phyloP scores from a whole-genome alignment of 1,140 invertebrate species.

The Meloidogyne hapla region DNA sequence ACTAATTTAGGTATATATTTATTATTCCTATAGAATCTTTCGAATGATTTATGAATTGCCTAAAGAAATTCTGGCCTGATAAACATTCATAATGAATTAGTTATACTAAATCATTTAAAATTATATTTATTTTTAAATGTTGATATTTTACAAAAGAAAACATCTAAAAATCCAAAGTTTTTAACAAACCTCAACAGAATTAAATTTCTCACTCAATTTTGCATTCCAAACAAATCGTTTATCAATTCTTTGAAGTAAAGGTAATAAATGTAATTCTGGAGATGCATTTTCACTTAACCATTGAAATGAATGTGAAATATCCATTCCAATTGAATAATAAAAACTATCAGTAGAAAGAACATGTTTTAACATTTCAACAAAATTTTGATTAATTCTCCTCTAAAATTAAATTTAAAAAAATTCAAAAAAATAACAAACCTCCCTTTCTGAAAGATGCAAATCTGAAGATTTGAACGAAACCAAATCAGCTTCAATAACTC shows the following conservation, averaged over 20 bases:
- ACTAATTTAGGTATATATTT: too few species aligned
- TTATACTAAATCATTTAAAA: too few species aligned
- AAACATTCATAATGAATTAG: too few species aligned
- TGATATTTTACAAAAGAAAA: slow-evolving; percentile 3
- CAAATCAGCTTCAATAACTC: slow-evolving; percentile 78
- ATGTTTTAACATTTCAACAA: slow-evolving; percentile 77
- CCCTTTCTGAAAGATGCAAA: slow-evolving; percentile 79
- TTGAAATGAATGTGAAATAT: slow-evolving; percentile 78
- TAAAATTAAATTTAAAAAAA: slow-evolving; percentile 1
- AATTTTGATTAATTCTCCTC: slow-evolving; percentile 71
- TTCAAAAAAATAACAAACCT: slow-evolving; percentile 68
- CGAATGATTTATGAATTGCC: too few species aligned
- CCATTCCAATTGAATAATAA: slow-evolving; percentile 89
- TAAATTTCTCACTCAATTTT: slow-evolving; percentile 9
- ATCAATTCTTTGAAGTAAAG: slow-evolving; percentile 62
- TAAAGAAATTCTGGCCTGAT: too few species aligned
- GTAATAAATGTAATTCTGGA: slow-evolving; percentile 76
- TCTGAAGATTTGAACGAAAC: slow-evolving; percentile 79
- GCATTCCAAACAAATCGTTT: slow-evolving; percentile 25
- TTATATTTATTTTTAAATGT: too few species aligned
- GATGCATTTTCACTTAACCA: slow-evolving; percentile 74
- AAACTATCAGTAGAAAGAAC: slow-evolving; percentile 78
- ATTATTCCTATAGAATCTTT: too few species aligned
- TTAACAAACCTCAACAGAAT: slow-evolving; percentile 2
- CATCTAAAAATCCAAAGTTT: neutral